Evolutionary conservation across 2,888 invertebrate genomes (phyloP), one percentile per base, ranked within the genome.

Genomic region (Pollenia griseotomentosa): DNA sequence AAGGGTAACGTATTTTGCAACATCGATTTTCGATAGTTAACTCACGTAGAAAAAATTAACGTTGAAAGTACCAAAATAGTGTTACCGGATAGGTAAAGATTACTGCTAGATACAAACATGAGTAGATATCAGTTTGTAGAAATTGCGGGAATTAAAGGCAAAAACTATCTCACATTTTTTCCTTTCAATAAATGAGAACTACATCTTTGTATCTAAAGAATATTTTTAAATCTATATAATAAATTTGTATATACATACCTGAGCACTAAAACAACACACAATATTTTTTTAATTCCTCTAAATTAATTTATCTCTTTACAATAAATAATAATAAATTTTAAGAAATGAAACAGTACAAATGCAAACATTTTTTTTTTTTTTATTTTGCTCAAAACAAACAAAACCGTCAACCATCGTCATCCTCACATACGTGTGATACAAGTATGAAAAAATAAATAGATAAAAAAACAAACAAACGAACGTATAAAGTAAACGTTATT

Each of bases 371-470:
- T 59, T 16, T 59, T 33, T 59, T 7, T n/a, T 42, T 33, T 33
- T 33, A 23, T 16, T 59, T n/a, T 42, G n/a, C 16, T 63, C 42
- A 42, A 10, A 63, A 16, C 16, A 63, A 42, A 75, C 12, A 74
- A 48, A 42, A 7, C n/a, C 11, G 16, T 61, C 44, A 51, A 40
- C 51, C 8, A 40, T 42, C 14, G 63, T 75, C 42, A 75, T 48
- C 9, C n/a, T 65, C 33, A 57, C 65, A 33, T 55, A 53, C 42
- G 33, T 57, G 33, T 48, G 16, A 46, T 16, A 33, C 11, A 44
- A 78, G 55, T 57, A 40, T n/a, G 59, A 59, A 33, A 11, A 19
- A 73, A 73, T 75, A 63, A 40, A 51, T 14, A 51, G 53, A 53
- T 10, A 44, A 61, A 51, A 63, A 16, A 19, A 63, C 53, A 75